Base-by-base conservation (phyloP, 2,888 invertebrate species). In the Leptothorax acervorum region DNA sequence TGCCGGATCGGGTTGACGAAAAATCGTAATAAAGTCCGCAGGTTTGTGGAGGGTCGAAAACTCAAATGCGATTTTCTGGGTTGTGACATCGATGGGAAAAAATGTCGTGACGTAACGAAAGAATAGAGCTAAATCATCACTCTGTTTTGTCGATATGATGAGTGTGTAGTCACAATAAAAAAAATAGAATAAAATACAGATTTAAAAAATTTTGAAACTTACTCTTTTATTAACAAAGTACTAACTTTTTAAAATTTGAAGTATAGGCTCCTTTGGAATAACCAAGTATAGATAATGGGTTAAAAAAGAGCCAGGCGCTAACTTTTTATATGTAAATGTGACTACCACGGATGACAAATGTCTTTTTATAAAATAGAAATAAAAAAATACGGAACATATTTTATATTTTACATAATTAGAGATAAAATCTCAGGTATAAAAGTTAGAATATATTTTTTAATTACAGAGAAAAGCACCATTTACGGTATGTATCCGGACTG, bases 21-120 rank as follows among this genome's bases (percentile, higher is more conserved):
- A 57, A 48, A 65, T 42, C 35, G 28, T 65, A 76, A 82, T 76
- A 75, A 76, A 82, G 45, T 42, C 42, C 48, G 48, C 39, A 55
- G 35, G 23, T 35, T 42, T 35, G 23, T 35, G 18, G 28, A 39
- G 35, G 31, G 45, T 65, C 65, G 55, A 74, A 74, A 66, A 55
- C 35, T 55, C 65, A 55, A 75, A 53, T 53, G 4, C 12, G 51
- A 78, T 42, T 55, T 42, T 66, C 31, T n/a, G 12, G 15, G 4
- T 12, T 28, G 76, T 42, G 42, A 78, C n/a, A 66, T 42, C 42
- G 31, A 55, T 42, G n/a, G 11, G 18, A 66, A 78, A 65, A 53
- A 53, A 53, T 39, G 60, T n/a, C 8, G 15, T 48, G 15, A 3
- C 18, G 12, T 42, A 53, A 65, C 28, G 18, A 42, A 65, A 63